Conservation (phyloP, 2,113 vertebrate species). For the Coreoperca whiteheadi region DNA sequence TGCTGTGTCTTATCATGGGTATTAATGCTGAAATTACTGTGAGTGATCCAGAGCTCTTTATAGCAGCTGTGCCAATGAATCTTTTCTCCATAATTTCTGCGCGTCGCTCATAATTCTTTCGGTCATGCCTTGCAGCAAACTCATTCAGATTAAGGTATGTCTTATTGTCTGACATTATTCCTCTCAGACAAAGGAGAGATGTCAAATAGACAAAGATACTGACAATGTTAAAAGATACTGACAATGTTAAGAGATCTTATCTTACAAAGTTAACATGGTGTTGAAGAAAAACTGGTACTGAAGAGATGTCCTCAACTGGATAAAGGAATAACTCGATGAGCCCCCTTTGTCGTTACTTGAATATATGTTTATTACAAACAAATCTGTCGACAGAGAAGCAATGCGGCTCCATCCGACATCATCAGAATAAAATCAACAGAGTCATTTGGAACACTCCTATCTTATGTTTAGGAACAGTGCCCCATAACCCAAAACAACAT, state of each 20-base stretch:
- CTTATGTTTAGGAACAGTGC: too few species aligned
- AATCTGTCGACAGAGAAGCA: too few species aligned
- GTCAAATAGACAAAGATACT: constrained; percentile 8
- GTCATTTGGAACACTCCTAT: too few species aligned
- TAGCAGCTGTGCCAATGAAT: constrained; percentile 71
- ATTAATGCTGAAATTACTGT: constrained; percentile 73
- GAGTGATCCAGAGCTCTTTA: constrained; percentile 57
- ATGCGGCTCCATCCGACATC: too few species aligned
- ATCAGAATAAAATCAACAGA: too few species aligned
- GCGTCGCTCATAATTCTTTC: constrained; percentile 38
- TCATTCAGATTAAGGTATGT: constrained; percentile 49
- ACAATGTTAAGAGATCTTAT: neutral
- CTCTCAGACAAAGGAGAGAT: constrained; percentile 22
- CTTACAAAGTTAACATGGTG: neutral
- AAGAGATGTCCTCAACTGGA: too few species aligned
- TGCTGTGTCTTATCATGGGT: constrained; percentile 61
- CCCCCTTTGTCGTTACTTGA: too few species aligned
- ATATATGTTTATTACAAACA: too few species aligned
- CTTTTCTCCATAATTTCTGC: constrained; percentile 64
- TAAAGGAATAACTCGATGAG: too few species aligned
- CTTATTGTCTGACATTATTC: constrained; percentile 54
- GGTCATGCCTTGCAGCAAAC: constrained; percentile 44
- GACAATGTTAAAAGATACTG: neutral
- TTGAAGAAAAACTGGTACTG: too few species aligned
- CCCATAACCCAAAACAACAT: too few species aligned